phyloP scores from a whole-genome alignment of 2,888 invertebrate genomes.

The Anarsia innoxiella region DNA sequence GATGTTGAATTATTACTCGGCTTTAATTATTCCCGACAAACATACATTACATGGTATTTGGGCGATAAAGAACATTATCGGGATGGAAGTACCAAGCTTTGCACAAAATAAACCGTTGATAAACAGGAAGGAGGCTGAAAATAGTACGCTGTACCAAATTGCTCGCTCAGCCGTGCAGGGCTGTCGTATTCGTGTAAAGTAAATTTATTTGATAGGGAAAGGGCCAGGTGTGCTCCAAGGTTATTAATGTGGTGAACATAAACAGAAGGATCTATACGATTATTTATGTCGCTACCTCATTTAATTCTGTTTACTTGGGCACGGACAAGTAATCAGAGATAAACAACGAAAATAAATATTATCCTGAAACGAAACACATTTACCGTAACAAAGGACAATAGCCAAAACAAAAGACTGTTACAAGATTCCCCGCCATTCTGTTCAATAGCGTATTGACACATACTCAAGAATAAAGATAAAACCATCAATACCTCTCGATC shows the following conservation, averaged over 20 bases:
- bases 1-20: slow-evolving; percentile 8
- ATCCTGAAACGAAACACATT: too few relatives aligned
- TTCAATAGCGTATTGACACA: background rate
- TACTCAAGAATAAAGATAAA: background rate
- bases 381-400: too few relatives aligned
- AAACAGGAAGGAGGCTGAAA: slow-evolving; percentile 29
- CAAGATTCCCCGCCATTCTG: too few relatives aligned
- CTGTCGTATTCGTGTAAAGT: slow-evolving; percentile 21
- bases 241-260: slow-evolving; percentile 2
- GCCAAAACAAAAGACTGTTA: too few relatives aligned
- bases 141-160: slow-evolving; percentile 27
- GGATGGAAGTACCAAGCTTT: background rate
- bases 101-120: slow-evolving; percentile 25
- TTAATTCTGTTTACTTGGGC: too few relatives aligned
- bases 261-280: too few relatives aligned
- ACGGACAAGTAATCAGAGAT: too few relatives aligned
- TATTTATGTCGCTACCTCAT: too few relatives aligned
- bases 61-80: slow-evolving; percentile 28
- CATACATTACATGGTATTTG: slow-evolving; percentile 20
- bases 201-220: slow-evolving; percentile 10
- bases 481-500: background rate
- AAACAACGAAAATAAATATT: too few relatives aligned
- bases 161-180: slow-evolving; percentile 26
- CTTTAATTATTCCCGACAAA: slow-evolving; percentile 9
- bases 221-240: background rate